phyloP scores from a whole-genome alignment of 23 tunicate genomes.

The Botrylloides violaceus region DNA sequence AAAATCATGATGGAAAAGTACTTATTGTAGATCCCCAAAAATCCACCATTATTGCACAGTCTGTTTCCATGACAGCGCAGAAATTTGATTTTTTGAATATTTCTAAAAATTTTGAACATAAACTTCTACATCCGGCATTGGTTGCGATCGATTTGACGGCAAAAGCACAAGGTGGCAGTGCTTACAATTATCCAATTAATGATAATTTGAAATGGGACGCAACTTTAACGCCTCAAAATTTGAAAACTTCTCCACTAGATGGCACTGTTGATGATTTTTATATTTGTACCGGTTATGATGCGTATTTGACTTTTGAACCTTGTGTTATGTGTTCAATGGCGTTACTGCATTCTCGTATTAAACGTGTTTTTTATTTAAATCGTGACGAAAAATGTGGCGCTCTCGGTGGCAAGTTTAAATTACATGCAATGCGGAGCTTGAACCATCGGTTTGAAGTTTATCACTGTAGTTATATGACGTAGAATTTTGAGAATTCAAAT shows the following conservation, averaged over 20 bases:
- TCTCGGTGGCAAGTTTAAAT: constrained; percentile 62
- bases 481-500: no score
- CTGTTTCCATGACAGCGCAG: constrained; percentile 36
- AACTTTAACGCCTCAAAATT: not conserved
- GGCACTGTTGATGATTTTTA: constrained; percentile 19
- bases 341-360: constrained; percentile 68
- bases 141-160: constrained; percentile 83
- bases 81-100: not conserved
- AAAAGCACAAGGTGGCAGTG: constrained; percentile 69
- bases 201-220: not conserved
- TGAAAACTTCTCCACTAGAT: not conserved
- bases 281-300: constrained; percentile 61
- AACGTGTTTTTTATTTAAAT: constrained; percentile 50
- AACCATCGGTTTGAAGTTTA: constrained; percentile 81
- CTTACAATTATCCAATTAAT: constrained; percentile 19
- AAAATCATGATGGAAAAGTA: not conserved
- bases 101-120: constrained; percentile 14
- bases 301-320: constrained; percentile 65
- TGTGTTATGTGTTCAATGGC: constrained; percentile 95
- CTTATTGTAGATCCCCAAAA: constrained; percentile 45
- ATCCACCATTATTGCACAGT: constrained; percentile 34
- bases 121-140: constrained; percentile 61
- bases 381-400: constrained; percentile 32
- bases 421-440: constrained; percentile 49
- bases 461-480: constrained; percentile 9